Evolutionary conservation across 64 coral and sea anemone species (phyloP).

Genomic region (Pachyseris speciosa): DNA sequence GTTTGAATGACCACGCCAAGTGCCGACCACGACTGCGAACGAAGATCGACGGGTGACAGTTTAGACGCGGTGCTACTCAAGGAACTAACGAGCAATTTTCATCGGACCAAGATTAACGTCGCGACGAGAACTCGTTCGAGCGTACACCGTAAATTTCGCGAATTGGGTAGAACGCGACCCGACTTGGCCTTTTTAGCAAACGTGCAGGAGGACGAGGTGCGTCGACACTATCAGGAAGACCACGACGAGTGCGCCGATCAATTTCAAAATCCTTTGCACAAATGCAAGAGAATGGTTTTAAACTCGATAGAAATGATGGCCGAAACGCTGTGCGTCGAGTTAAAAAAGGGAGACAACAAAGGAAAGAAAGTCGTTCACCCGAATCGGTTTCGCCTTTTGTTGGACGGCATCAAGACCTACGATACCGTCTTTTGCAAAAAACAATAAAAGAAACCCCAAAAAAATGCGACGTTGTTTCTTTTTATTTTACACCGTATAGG

Average conservation of each 20-base stretch:
- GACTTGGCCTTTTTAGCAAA: background rate
- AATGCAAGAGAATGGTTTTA: too few species aligned
- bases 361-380: background rate
- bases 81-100: background rate
- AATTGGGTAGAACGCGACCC: background rate
- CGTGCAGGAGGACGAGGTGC: background rate
- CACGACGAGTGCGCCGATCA: background rate
- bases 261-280: background rate
- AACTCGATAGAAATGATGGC: too few species aligned
- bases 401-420: background rate
- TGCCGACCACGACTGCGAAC: background rate
- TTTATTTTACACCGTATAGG: background rate
- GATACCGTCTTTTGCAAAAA: background rate
- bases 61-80: background rate
- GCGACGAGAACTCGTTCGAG: background rate
- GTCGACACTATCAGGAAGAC: background rate
- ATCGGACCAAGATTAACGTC: background rate
- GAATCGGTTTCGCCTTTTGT: background rate
- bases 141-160: background rate
- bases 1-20: too few species aligned
- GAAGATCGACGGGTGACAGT: background rate
- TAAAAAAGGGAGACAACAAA: background rate
- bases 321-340: background rate
- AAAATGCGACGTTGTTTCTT: background rate
- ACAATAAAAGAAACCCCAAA: background rate